These are phyloP conservation scores for Heteromurus nitidus DNA, from an alignment of 2,888 invertebrate genomes.

Conservation along the genomic window DNA sequence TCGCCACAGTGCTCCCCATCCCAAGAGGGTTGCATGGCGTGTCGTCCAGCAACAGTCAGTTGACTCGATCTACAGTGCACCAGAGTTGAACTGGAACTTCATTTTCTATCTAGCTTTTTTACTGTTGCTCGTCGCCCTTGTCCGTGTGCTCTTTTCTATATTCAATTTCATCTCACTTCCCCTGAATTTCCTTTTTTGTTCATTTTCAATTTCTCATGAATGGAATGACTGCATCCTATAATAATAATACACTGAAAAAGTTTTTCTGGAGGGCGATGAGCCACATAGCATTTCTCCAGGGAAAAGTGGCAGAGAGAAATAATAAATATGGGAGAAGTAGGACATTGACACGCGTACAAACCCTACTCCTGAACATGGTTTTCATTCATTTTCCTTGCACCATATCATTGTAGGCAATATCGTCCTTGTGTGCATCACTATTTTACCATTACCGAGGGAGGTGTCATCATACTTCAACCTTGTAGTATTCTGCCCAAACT, in stretches of 20 bases:
- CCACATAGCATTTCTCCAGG: slow-evolving; percentile 44
- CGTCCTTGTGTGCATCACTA: too few species aligned
- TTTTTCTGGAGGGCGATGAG: slow-evolving; percentile 14
- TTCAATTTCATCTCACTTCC: slow-evolving; percentile 44
- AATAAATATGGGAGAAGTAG: not conserved
- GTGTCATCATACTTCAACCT: slow-evolving; percentile 4
- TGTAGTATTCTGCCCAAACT: not conserved
- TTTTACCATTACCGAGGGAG: not conserved
- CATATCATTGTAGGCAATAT: not conserved
- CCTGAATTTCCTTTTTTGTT: slow-evolving; percentile 1
- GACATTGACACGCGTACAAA: slow-evolving; percentile 36
- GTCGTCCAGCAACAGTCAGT: slow-evolving; percentile 3
- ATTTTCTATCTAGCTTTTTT: slow-evolving; percentile 34
- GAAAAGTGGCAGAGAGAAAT: slow-evolving; percentile 16
- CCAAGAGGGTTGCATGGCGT: not conserved
- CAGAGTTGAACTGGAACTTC: slow-evolving; percentile 30
- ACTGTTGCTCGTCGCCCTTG: not conserved
- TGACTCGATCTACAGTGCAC: not conserved
- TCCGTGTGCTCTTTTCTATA: slow-evolving; percentile 32
- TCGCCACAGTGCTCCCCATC: not conserved
- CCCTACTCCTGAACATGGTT: not conserved
- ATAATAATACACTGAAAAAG: slow-evolving; percentile 30
- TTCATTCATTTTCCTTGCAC: slow-evolving; percentile 20
- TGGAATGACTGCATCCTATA: not conserved
- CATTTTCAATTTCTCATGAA: slow-evolving; percentile 15